phyloP scores from a whole-genome alignment of 2,797 vertebrate genomes.

The Harpagifer antarcticus region DNA sequence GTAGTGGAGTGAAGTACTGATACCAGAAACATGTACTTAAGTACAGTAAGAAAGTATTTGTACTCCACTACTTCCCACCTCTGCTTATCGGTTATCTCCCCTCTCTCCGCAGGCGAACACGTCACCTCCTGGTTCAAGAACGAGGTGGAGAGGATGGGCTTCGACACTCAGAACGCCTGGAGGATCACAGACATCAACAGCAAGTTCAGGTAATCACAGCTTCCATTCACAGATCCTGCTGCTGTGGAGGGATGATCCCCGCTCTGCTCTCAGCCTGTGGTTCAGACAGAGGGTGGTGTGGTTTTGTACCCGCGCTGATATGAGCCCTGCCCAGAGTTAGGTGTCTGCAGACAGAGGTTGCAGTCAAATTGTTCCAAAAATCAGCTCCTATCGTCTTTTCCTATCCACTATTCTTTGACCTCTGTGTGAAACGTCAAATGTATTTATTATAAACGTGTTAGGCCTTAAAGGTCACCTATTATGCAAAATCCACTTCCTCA shows the following conservation, averaged over 20 bases:
- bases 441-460: no score
- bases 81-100: constrained; percentile 35
- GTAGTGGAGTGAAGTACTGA: no score
- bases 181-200: constrained; percentile 98
- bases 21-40: no score
- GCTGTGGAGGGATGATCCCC: constrained; percentile 18
- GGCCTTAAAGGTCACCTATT: no score
- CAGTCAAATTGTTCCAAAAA: neutral
- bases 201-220: constrained; percentile 91
- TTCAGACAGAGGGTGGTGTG: constrained; percentile 57
- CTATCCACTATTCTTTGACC: no score
- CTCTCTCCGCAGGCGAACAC: constrained; percentile 89
- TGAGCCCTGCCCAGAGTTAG: constrained; percentile 64
- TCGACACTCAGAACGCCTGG: constrained; percentile 98
- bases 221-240: constrained; percentile 37
- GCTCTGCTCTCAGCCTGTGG: constrained; percentile 50
- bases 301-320: constrained; percentile 65
- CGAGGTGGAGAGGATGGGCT: constrained; percentile 97
- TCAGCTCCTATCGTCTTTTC: no score
- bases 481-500: no score
- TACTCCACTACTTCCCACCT: neutral
- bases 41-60: neutral
- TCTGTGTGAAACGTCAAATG: no score
- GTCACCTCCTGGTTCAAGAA: constrained; percentile 96
- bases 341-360: constrained; percentile 61